Conservation (phyloP, 2,888 invertebrate species). For the Euphydryas editha region DNA sequence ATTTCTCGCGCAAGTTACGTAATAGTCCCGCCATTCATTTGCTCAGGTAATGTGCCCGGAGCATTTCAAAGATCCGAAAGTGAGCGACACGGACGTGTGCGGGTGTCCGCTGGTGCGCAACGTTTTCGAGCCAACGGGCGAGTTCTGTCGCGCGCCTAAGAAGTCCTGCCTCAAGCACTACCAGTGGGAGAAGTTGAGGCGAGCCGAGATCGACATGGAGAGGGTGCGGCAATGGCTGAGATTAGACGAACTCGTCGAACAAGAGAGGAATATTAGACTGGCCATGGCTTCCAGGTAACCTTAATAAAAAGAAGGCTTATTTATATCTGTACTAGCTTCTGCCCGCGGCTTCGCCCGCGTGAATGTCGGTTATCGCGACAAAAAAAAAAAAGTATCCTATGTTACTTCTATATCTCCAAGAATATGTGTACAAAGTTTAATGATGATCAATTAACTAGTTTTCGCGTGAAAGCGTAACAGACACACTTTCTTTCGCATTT, state of each 20-base stretch:
- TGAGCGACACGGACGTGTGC: constrained; percentile 94
- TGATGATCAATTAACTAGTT: no score
- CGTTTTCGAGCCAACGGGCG: constrained; percentile 92
- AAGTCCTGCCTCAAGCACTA: constrained; percentile 96
- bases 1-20: no score
- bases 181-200: constrained; percentile 96
- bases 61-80: constrained; percentile 96
- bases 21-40: no score
- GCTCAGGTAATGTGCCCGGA: constrained; percentile 94
- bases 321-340: no score
- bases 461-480: no score
- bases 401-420: no score
- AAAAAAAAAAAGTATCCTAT: no score
- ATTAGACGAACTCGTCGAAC: constrained; percentile 96
- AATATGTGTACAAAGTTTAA: no score
- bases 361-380: background rate
- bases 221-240: constrained; percentile 95
- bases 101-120: constrained; percentile 95
- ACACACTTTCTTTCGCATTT: no score
- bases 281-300: constrained; percentile 83
- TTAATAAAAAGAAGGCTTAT: background rate
- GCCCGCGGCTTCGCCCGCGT: no score
- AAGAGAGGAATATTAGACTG: constrained; percentile 93
- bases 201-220: constrained; percentile 98
- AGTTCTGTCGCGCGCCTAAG: constrained; percentile 94